Evolutionary conservation across 2,888 invertebrate genomes (phyloP), one percentile per base, ranked within the genome.

Genomic region (Diarsia brunnea): DNA sequence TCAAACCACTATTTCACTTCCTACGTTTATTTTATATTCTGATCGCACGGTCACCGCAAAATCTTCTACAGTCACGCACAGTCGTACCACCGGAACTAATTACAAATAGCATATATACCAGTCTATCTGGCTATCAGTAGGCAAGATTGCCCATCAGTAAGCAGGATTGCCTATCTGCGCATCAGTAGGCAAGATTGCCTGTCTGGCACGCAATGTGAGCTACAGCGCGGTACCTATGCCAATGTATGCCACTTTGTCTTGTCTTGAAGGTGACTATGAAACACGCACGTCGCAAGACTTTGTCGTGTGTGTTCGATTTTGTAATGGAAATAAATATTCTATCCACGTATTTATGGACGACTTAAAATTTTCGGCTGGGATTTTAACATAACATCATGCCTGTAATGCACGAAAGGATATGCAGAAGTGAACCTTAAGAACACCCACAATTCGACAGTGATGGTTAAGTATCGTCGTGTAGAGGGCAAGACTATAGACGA

Each of bases 61-160:
- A 67, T 60, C 47, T 73, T 60, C 60, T 75, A 65, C 73, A 82
- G 76, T 77, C 85, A 86, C 87, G 85, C 87, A 78, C n/a, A 12
- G 60, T 68, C 67, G 68, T 64, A 31, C 45, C 64, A 79, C 43
- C 63, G 71, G 58, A 84, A 75, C 79, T 85, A 87, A 86, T 86
- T 86, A 77, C 79, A 66, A 79, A 78, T 77, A 71, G 71, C 31
- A 68, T 76, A 81, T 83, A 68, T 79, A 61, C 73, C 69, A 61
- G 47, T 12, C 67, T 85, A 85, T 81, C 83, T 74, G 65, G n/a
- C 72, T 61, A 79, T 81, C 84, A 69, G 60, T 7, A 27, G 64
- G 67, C 66, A 64, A 65, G 79, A 86, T 85, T 81, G 75, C 61
- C 58, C 58, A 73, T 73, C 69, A 69, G 73, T 47, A 38, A 47